Evolutionary conservation across 2,113 vertebrate genomes (phyloP), one percentile per base, ranked within the genome.

Genomic region (Microcebus jonahi): DNA sequence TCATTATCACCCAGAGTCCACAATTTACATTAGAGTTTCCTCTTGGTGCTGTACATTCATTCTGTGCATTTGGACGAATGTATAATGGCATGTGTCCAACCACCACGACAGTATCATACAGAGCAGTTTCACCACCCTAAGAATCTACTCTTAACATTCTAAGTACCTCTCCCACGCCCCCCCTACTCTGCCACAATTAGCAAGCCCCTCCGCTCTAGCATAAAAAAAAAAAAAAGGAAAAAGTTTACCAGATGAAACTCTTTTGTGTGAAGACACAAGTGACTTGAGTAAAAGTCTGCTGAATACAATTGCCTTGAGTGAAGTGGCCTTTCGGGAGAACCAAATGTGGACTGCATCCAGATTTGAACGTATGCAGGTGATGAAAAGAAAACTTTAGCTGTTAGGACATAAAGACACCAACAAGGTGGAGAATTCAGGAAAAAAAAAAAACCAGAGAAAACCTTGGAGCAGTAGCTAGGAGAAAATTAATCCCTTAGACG

Each of bases 201-300:
- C 10, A 17, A 73, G 11, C 25, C 61, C 29, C 10, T 11, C 3
- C 7, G 45, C 21, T 8, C 20, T 8, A 61, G 42, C 25, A n/a
- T n/a, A 71, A 87, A 83, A 91, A 73, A 48, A 67, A 71, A 87
- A 79, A 91, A 73, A 48, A 67, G n/a, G 17, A 77, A 77, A 79
- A 84, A 81, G 63, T 45, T 67, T 39, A 4, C 71, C 68, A 45
- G 67, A 50, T 3, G 45, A 85, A 96, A 87, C 5, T 21, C 39
- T 53, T 29, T 48, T 10, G 2, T 42, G 11, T 61, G 81, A 96
- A 93, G 65, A 42, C 53, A 76, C 92, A 73, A 75, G 2, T 92
- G 86, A 50, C 25, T 63, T 92, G 27, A 29, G n/a, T 42, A 79
- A 53, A 71, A 12, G 21, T 77, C 29, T 48, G 10, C 65, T 83